phyloP scores from a whole-genome alignment of 1,140 invertebrate genomes.

The Meloidogyne floridensis region DNA sequence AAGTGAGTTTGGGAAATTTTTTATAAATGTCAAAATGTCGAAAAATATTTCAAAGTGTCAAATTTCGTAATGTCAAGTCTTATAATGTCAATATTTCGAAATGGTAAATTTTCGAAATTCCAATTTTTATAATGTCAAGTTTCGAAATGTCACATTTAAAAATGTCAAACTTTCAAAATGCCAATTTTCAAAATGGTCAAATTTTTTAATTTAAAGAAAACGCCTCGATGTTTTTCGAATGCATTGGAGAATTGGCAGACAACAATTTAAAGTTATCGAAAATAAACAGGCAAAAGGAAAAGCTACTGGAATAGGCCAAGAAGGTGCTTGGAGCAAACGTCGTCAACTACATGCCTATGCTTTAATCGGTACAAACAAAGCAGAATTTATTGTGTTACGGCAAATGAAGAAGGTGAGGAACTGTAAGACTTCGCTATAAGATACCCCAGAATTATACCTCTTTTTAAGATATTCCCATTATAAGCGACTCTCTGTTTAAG shows the following conservation, averaged over 20 bases:
- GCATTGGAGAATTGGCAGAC: conserved; percentile 49
- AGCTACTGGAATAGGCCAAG: conserved; percentile 31
- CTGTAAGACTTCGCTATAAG: too few relatives aligned
- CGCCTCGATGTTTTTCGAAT: conserved; percentile 50
- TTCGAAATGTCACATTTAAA: too few relatives aligned
- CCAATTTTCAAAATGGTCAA: too few relatives aligned
- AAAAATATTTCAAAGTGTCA: too few relatives aligned
- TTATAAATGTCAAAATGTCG: background rate
- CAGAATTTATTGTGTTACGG: conserved; percentile 55
- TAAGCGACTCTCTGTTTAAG: too few relatives aligned
- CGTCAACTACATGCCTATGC: conserved; percentile 53
- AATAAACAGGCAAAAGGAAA: conserved; percentile 55
- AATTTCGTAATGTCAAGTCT: too few relatives aligned
- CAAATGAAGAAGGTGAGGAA: conserved; percentile 52
- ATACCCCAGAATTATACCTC: too few relatives aligned
- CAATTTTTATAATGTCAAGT: too few relatives aligned
- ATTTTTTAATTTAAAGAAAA: conserved; percentile 37
- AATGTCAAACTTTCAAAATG: too few relatives aligned
- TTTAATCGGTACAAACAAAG: conserved; percentile 53
- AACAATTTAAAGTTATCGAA: conserved; percentile 51
- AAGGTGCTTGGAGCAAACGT: conserved; percentile 46
- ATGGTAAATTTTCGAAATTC: too few relatives aligned
- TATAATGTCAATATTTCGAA: too few relatives aligned
- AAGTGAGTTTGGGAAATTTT: conserved; percentile 18
- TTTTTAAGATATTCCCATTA: too few relatives aligned